These are phyloP conservation scores for Sylvilagus floridanus DNA, from an alignment of 2,797 vertebrate species.

Conservation along the genomic window DNA sequence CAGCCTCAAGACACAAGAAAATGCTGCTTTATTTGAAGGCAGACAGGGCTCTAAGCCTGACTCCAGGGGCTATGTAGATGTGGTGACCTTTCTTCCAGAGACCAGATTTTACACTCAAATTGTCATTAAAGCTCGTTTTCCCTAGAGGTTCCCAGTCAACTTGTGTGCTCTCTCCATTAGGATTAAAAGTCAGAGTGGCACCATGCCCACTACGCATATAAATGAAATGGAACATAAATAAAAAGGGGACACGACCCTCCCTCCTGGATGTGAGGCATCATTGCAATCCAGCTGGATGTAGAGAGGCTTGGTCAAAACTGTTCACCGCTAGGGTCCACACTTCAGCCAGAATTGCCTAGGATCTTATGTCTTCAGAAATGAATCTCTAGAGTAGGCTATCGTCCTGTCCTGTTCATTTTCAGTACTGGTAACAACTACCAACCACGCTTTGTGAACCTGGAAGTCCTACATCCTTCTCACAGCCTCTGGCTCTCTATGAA, in stretches of 20 bases:
- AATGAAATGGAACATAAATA: slow-evolving; percentile 90
- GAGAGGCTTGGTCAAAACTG: not conserved
- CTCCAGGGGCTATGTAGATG: slow-evolving; percentile 96
- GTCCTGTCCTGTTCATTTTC: slow-evolving; percentile 24
- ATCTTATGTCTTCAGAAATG: not conserved
- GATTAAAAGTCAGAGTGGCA: slow-evolving; percentile 94
- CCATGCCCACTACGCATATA: slow-evolving; percentile 91
- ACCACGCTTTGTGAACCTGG: not conserved
- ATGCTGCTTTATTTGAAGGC: slow-evolving; percentile 90
- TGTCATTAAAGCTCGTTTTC: slow-evolving; percentile 93
- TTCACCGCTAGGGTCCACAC: not conserved
- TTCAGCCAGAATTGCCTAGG: not conserved
- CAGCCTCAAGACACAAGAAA: slow-evolving; percentile 89
- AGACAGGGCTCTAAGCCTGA: slow-evolving; percentile 93
- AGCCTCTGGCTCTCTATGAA: not conserved
- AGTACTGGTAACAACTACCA: not conserved
- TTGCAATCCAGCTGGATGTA: not conserved
- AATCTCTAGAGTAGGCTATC: not conserved
- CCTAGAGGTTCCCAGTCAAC: slow-evolving; percentile 90
- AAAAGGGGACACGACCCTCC: slow-evolving; percentile 81
- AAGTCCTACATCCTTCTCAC: not conserved
- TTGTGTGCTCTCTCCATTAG: slow-evolving; percentile 87
- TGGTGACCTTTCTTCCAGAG: slow-evolving; percentile 97
- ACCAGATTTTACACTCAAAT: slow-evolving; percentile 98
- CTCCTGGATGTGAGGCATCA: slow-evolving; percentile 2